These are phyloP conservation scores for Drosophila mimetica DNA, from an alignment of 2,888 invertebrate species.

Conservation along the genomic window DNA sequence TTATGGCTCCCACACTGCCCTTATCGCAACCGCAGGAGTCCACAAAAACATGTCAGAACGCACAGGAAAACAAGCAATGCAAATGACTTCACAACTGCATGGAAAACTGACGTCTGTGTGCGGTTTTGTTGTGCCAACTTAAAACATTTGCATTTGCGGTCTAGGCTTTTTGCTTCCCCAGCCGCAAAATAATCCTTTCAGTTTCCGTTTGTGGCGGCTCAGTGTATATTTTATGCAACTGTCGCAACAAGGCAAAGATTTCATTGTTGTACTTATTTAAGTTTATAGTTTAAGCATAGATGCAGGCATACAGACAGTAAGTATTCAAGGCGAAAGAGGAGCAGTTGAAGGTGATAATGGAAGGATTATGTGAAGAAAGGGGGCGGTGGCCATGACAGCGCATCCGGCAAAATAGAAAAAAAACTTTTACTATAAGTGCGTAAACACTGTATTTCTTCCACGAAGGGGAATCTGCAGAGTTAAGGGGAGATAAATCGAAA, in stretches of 20 bases:
- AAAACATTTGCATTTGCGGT: slow-evolving; percentile 63
- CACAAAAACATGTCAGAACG: slow-evolving; percentile 23
- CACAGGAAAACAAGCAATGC: slow-evolving; percentile 38
- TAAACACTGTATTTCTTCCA: slow-evolving; percentile 47
- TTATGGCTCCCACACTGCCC: slow-evolving; percentile 2
- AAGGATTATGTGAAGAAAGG: neutral
- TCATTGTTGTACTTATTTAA: neutral
- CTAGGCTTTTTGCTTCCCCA: slow-evolving; percentile 24
- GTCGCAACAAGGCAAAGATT: neutral
- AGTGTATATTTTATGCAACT: slow-evolving; percentile 7
- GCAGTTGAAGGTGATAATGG: slow-evolving; percentile 1
- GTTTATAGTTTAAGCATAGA: neutral
- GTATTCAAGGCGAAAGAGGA: too few species aligned
- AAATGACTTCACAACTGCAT: slow-evolving; percentile 27
- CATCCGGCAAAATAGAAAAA: slow-evolving; percentile 50
- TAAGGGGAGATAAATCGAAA: neutral
- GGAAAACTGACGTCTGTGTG: slow-evolving; percentile 19
- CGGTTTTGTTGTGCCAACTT: slow-evolving; percentile 47
- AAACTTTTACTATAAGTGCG: slow-evolving; percentile 69
- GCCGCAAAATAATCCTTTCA: slow-evolving; percentile 53
- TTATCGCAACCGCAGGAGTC: slow-evolving; percentile 24
- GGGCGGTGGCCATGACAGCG: slow-evolving; percentile 3
- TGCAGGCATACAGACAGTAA: too few species aligned
- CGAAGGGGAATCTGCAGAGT: neutral
- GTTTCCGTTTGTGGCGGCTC: slow-evolving; percentile 26